Evolutionary conservation across 1,140 invertebrate genomes (phyloP).

Genomic region (Drosophila simulans): DNA sequence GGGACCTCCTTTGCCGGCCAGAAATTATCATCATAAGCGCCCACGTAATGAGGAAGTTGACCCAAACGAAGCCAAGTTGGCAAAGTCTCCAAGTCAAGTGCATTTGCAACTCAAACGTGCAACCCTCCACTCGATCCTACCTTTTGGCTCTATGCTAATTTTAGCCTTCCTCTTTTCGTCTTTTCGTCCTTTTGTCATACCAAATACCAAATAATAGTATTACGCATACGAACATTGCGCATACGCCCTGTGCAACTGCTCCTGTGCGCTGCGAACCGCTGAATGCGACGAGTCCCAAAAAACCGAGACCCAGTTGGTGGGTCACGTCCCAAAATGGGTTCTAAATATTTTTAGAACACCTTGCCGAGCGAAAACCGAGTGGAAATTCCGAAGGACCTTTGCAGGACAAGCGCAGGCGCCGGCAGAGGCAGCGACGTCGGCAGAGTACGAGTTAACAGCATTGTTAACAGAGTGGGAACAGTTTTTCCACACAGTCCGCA

Average conservation of each 20-base stretch:
- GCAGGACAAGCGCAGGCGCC: slow-evolving; percentile 42
- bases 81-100: slow-evolving; percentile 34
- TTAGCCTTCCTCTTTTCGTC: slow-evolving; percentile 44
- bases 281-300: slow-evolving; percentile 34
- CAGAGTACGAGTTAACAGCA: slow-evolving; percentile 46
- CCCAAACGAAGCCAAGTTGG: slow-evolving; percentile 11
- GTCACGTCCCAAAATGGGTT: slow-evolving; percentile 40
- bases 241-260: slow-evolving; percentile 45
- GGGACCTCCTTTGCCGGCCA: slow-evolving; percentile 21
- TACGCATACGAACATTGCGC: slow-evolving; percentile 15
- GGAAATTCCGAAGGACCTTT: not conserved
- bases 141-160: slow-evolving; percentile 34
- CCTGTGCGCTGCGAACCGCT: slow-evolving; percentile 37
- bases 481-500: slow-evolving; percentile 18
- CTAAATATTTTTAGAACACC: slow-evolving; percentile 13
- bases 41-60: slow-evolving; percentile 58
- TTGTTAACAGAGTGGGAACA: slow-evolving; percentile 43
- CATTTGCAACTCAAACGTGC: not conserved
- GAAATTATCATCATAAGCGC: slow-evolving; percentile 75
- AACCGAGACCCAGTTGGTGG: slow-evolving; percentile 4
- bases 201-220: not conserved
- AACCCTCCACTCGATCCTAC: not conserved
- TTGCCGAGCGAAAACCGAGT: slow-evolving; percentile 2
- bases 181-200: slow-evolving; percentile 34
- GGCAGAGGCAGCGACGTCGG: slow-evolving; percentile 38